A percentile compares a stretch with the other conserved stretches of the same genome.
These are phyloP conservation scores for Archegozetes longisetosus DNA, from an alignment of 1,140 invertebrate species.

Conservation along the genomic window DNA sequence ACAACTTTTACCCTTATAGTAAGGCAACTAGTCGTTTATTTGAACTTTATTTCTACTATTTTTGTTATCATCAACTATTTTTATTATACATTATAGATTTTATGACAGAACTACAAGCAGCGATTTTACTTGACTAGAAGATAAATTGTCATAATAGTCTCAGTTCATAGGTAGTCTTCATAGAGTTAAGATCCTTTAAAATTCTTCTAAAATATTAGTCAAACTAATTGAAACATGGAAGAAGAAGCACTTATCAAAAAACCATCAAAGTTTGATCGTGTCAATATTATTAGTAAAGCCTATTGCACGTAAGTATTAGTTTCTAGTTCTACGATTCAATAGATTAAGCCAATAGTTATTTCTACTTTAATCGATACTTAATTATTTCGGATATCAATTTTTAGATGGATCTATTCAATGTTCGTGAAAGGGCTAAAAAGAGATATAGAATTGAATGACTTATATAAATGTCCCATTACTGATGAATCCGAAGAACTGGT, in stretches of 20 bases:
- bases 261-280: slow-evolving; percentile 2
- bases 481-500: slow-evolving; percentile 2
- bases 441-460: neutral
- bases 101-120: no score
- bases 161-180: no score
- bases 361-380: slow-evolving; percentile 4
- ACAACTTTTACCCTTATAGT: no score
- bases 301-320: slow-evolving; percentile 4
- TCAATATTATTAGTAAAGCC: neutral
- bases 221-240: no score
- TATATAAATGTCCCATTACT: neutral
- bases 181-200: no score
- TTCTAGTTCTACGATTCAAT: neutral
- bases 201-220: no score
- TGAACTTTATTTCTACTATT: no score
- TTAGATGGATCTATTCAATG: slow-evolving; percentile 6
- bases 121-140: no score
- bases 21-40: no score
- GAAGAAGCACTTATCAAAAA: slow-evolving; percentile 2
- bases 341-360: neutral
- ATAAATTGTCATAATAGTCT: no score
- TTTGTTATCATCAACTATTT: no score
- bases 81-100: no score
- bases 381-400: neutral
- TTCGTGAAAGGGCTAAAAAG: slow-evolving; percentile 5